Evolutionary conservation across 1,140 invertebrate species (phyloP).

Genomic region (Heterodera schachtii): DNA sequence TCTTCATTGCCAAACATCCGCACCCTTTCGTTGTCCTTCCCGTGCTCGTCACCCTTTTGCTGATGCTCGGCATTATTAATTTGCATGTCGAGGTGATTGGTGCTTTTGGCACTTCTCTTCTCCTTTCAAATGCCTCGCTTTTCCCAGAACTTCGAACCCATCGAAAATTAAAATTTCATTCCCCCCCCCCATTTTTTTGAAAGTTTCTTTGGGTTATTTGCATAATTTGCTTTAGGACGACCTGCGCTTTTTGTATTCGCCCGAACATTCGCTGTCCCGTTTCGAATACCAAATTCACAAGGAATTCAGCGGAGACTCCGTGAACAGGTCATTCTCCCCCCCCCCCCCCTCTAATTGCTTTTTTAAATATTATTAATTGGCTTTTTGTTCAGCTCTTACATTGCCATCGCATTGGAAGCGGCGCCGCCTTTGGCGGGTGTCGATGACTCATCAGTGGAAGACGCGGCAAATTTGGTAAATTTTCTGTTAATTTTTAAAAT

Average conservation of each 20-base stretch:
- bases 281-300: slow-evolving; percentile 62
- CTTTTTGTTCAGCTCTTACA: slow-evolving; percentile 47
- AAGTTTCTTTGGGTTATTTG: slow-evolving; percentile 6
- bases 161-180: too few relatives aligned
- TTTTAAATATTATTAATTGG: neutral
- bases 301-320: slow-evolving; percentile 61
- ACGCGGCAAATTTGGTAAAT: slow-evolving; percentile 1
- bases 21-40: slow-evolving; percentile 55
- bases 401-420: slow-evolving; percentile 56
- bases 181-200: neutral
- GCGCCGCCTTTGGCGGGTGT: slow-evolving; percentile 24
- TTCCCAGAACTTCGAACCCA: too few relatives aligned
- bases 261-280: slow-evolving; percentile 57
- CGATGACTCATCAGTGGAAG: neutral
- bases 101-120: too few relatives aligned
- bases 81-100: slow-evolving; percentile 48
- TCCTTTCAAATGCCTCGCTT: too few relatives aligned
- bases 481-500: neutral
- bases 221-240: slow-evolving; percentile 53
- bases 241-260: slow-evolving; percentile 62
- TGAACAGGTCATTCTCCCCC: slow-evolving; percentile 51
- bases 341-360: neutral
- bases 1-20: slow-evolving; percentile 55
- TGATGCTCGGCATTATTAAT: slow-evolving; percentile 60
- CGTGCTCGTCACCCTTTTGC: slow-evolving; percentile 50